Percentiles rank a stretch among this genome's conserved stretches.
Evolutionary conservation across 2,797 vertebrate genomes (phyloP).

Genomic region (Gambusia yucatana): DNA sequence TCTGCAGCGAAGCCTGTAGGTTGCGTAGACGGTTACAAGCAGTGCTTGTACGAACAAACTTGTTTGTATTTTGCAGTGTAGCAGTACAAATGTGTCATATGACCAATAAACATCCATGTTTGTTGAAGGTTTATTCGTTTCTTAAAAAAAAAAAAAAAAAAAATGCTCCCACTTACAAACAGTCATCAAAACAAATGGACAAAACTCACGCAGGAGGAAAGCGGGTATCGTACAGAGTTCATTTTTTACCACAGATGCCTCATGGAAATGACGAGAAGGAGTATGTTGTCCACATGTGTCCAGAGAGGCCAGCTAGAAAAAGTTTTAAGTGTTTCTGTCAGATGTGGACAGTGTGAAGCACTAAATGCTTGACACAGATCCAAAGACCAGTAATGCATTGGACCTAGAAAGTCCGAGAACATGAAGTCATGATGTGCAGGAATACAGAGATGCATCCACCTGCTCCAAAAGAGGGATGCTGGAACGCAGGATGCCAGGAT

Average conservation of each 20-base stretch:
- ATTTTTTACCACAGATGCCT: slow-evolving; percentile 6
- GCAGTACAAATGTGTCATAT: slow-evolving; percentile 64
- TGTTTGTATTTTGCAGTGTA: slow-evolving; percentile 64
- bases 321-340: slow-evolving; percentile 5
- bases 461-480: background rate
- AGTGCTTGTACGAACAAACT: slow-evolving; percentile 62
- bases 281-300: slow-evolving; percentile 43
- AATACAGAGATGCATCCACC: background rate
- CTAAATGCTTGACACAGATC: background rate
- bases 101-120: slow-evolving; percentile 62
- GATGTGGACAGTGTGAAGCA: slow-evolving; percentile 4
- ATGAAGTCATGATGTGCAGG: background rate
- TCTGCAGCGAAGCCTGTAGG: slow-evolving; percentile 33
- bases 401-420: background rate
- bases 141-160: too few relatives aligned
- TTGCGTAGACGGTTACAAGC: slow-evolving; percentile 56
- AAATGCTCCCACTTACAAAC: background rate
- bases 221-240: background rate
- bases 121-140: background rate
- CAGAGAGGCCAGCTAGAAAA: slow-evolving; percentile 5
- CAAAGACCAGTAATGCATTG: background rate
- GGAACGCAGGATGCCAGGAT: background rate
- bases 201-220: background rate
- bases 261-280: slow-evolving; percentile 17
- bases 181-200: background rate